Evolutionary conservation across 1,140 invertebrate genomes (phyloP).

Genomic region (Drosophila burlai): DNA sequence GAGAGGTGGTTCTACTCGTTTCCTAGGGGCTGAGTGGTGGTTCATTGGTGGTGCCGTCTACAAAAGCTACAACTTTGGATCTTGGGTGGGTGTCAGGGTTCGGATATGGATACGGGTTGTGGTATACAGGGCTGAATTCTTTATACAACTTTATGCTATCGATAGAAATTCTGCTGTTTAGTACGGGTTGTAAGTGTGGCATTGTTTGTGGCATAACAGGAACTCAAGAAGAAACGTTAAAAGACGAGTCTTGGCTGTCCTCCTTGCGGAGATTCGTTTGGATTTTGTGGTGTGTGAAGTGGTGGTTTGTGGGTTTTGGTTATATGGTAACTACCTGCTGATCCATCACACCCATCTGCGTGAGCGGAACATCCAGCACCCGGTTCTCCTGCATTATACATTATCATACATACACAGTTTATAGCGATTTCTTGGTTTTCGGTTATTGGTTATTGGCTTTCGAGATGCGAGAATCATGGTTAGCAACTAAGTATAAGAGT

Average conservation of each 20-base stretch:
- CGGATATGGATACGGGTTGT: slow-evolving; percentile 15
- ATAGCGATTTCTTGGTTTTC: slow-evolving; percentile 48
- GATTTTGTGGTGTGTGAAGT: slow-evolving; percentile 33
- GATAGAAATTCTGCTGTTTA: slow-evolving; percentile 62
- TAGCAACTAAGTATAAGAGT: slow-evolving; percentile 43
- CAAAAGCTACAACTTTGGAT: slow-evolving; percentile 55
- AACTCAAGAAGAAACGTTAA: slow-evolving; percentile 69
- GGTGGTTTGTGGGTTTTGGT: slow-evolving; percentile 41
- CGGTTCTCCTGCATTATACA: slow-evolving; percentile 87
- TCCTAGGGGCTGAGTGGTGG: slow-evolving; percentile 6
- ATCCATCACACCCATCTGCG: slow-evolving; percentile 94
- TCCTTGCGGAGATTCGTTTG: slow-evolving; percentile 34
- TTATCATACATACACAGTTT: slow-evolving; percentile 64
- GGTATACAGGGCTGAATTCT: slow-evolving; percentile 14
- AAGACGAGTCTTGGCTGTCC: slow-evolving; percentile 34
- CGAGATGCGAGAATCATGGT: slow-evolving; percentile 49
- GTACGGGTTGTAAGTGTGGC: slow-evolving; percentile 12
- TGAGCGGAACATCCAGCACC: slow-evolving; percentile 94
- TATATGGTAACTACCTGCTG: slow-evolving; percentile 89
- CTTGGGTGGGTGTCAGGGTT: slow-evolving; percentile 27
- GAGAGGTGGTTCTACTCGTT: slow-evolving; percentile 23
- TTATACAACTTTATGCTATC: slow-evolving; percentile 62
- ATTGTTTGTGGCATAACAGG: slow-evolving; percentile 50
- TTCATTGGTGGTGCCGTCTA: slow-evolving; percentile 51
- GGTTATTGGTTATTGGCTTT: slow-evolving; percentile 19